Evolutionary conservation across 2,797 vertebrate species (phyloP), one percentile per base, ranked within the genome.

Genomic region (Crocodylus rhombifer): DNA sequence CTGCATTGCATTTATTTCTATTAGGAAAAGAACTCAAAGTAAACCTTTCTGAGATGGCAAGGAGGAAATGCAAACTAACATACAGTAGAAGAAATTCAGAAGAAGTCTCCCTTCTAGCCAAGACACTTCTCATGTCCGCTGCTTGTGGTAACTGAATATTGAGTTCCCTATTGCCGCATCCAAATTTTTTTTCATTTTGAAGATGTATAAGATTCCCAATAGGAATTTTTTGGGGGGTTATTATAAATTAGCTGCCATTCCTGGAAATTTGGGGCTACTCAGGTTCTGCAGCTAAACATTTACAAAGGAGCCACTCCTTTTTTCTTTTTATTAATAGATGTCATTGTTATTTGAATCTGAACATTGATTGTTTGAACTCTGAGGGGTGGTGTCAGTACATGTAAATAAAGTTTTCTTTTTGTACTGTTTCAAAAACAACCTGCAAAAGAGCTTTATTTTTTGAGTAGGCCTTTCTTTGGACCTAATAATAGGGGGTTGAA

Each of bases 161-260:
- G 21, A 51, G 51, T 20, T 55, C 14, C 36, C 25, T 51, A 15
- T 26, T 74, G 7, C 78, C 51, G 73, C 78, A 74, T 92, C 55
- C 63, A 63, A 62, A 90, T 77, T 84, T 33, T 30, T 42, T 42
- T 58, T 77, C 74, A 80, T 82, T 64, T 21, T 64, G n/a, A 65
- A 88, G 75, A 17, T 61, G 89, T 86, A 57, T 73, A 74, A 80
- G 51, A 79, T 81, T 88, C 30, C 63, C 62, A 75, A 61, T 85
- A 81, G 90, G 89, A 95, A 91, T 83, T 89, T 88, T 81, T n/a
- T 11, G 36, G 63, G 69, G 94, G 94, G 89, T 88, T 92, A 93
- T 92, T 87, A 92, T 65, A 84, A 91, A 60, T 82, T 77, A 69
- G 14, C 78, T 91, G 62, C 63, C 84, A 71, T 69, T n/a, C 62